Evolutionary conservation across 2,113 vertebrate species (phyloP).

Genomic region (Strigops habroptila): DNA sequence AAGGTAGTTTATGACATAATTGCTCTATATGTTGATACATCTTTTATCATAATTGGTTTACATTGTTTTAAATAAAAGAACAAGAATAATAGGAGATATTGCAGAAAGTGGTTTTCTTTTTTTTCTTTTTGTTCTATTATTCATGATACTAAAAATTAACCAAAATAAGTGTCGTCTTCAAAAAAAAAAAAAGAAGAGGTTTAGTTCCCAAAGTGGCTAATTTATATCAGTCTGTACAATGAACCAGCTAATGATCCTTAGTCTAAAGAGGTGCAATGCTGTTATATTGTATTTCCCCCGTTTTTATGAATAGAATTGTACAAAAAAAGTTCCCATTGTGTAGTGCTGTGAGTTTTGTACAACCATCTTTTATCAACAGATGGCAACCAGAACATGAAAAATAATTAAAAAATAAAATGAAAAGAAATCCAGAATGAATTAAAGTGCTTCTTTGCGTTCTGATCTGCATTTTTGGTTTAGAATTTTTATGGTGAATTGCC

Average conservation of each 20-base stretch:
- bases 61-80: slow-evolving; percentile 78
- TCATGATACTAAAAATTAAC: slow-evolving; percentile 70
- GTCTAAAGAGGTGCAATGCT: slow-evolving; percentile 58
- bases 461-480: slow-evolving; percentile 81
- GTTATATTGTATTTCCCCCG: slow-evolving; percentile 33
- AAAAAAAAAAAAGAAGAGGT: slow-evolving; percentile 6
- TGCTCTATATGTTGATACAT: slow-evolving; percentile 72
- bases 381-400: slow-evolving; percentile 82
- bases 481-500: slow-evolving; percentile 86
- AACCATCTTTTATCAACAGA: slow-evolving; percentile 82
- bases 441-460: slow-evolving; percentile 82
- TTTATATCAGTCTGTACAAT: slow-evolving; percentile 71
- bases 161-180: slow-evolving; percentile 67
- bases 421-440: slow-evolving; percentile 84
- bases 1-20: slow-evolving; percentile 73
- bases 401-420: slow-evolving; percentile 85
- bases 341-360: slow-evolving; percentile 74
- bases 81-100: slow-evolving; percentile 70
- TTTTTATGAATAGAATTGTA: slow-evolving; percentile 75
- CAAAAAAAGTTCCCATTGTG: slow-evolving; percentile 77
- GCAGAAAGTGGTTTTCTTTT: slow-evolving; percentile 61
- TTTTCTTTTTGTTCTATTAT: slow-evolving; percentile 65
- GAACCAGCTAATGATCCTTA: slow-evolving; percentile 69
- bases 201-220: slow-evolving; percentile 67
- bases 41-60: slow-evolving; percentile 75